Conservation (phyloP, 2,113 vertebrate genomes). For the Cyprinodon brontotheroides region DNA sequence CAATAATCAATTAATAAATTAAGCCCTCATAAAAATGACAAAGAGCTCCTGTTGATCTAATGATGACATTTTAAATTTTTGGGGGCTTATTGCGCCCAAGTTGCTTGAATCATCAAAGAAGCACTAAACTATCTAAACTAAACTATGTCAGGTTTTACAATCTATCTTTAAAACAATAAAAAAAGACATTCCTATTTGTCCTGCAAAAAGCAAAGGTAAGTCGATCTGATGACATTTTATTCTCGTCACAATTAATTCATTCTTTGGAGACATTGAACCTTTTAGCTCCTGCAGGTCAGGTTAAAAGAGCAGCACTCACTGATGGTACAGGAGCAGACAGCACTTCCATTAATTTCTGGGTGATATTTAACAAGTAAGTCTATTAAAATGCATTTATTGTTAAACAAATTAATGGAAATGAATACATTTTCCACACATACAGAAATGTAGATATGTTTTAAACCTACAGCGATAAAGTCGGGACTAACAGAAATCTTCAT, state of each 20-base stretch:
- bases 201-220: neutral
- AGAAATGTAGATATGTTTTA: too few relatives aligned
- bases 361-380: too few relatives aligned
- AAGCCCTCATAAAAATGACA: too few relatives aligned
- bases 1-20: too few relatives aligned
- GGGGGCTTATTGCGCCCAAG: neutral
- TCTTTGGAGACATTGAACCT: neutral
- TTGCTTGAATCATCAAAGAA: neutral
- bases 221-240: constrained; percentile 10
- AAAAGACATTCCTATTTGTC: too few relatives aligned
- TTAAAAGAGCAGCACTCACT: constrained; percentile 31
- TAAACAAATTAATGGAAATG: too few relatives aligned
- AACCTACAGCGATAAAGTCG: too few relatives aligned
- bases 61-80: neutral
- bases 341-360: too few relatives aligned
- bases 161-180: neutral
- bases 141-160: neutral
- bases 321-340: constrained; percentile 15
- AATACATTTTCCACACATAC: too few relatives aligned
- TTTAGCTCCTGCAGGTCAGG: constrained; percentile 22
- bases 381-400: too few relatives aligned
- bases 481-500: too few relatives aligned
- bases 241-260: neutral
- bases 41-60: neutral
- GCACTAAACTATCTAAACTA: neutral